Evolutionary conservation across 2,888 invertebrate genomes (phyloP).

Genomic region (Caenorhabditis sp.): DNA sequence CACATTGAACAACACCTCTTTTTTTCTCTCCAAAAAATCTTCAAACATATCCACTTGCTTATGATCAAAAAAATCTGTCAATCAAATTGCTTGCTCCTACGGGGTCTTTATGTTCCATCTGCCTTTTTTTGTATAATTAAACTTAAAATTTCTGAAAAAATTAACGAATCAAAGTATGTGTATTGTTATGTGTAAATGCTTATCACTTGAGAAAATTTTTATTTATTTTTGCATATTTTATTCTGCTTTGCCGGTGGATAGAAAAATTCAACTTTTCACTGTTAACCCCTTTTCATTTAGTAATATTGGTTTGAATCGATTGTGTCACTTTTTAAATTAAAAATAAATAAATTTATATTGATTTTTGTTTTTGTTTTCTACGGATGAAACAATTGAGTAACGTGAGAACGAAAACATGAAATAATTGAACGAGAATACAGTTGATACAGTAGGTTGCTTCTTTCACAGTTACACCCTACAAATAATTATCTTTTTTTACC

Average conservation of each 20-base stretch:
- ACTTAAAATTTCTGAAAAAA: neutral
- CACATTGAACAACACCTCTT: conserved; percentile 14
- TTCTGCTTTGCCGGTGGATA: conserved; percentile 10
- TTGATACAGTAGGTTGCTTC: too few species aligned
- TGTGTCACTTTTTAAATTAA: neutral
- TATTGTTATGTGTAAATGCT: conserved; percentile 7
- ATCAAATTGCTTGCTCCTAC: conserved; percentile 10
- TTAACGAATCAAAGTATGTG: conserved; percentile 5
- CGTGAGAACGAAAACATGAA: too few species aligned
- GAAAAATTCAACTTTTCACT: conserved; percentile 1
- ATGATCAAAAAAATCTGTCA: neutral
- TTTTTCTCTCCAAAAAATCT: neutral
- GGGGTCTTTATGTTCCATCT: conserved; percentile 4
- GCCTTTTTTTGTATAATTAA: neutral
- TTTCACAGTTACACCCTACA: too few species aligned
- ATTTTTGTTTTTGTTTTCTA: neutral
- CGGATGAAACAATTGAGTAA: too few species aligned
- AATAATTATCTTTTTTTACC: too few species aligned
- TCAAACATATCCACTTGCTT: conserved; percentile 4
- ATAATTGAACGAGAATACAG: too few species aligned
- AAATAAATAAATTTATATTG: neutral
- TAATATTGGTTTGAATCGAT: neutral
- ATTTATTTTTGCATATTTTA: conserved; percentile 2
- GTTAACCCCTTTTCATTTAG: neutral
- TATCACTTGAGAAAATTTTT: conserved; percentile 1